phyloP scores from a whole-genome alignment of 2,113 vertebrate species.

The Sander vitreus region DNA sequence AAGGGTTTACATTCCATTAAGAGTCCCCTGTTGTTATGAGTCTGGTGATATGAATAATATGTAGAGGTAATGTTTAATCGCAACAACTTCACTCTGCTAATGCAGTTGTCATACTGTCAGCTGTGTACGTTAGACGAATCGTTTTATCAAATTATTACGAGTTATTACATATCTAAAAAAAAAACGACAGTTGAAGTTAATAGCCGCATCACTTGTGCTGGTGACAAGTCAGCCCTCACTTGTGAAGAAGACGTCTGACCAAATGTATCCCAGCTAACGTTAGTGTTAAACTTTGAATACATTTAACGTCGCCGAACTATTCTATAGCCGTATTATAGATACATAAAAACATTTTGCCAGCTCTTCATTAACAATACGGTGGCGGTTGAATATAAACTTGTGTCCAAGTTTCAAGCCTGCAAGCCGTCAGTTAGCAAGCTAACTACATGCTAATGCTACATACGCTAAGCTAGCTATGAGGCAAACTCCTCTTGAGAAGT shows the following conservation, averaged over 20 bases:
- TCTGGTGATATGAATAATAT: background rate
- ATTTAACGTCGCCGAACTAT: background rate
- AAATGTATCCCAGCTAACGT: background rate
- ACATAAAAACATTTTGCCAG: background rate
- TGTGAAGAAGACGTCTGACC: conserved; percentile 13
- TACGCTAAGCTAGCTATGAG: conserved; percentile 69
- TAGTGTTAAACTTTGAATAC: conserved; percentile 6
- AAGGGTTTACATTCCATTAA: background rate
- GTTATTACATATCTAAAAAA: background rate
- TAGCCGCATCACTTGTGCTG: conserved; percentile 40
- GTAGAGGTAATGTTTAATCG: background rate
- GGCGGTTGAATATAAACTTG: conserved; percentile 51
- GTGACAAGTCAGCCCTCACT: conserved; percentile 18
- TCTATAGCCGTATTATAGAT: fast-evolving
- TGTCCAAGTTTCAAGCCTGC: conserved; percentile 63
- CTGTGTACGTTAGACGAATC: background rate
- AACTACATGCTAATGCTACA: conserved; percentile 71
- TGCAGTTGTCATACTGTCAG: background rate
- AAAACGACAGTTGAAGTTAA: background rate
- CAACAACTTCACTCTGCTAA: background rate
- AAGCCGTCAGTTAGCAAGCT: conserved; percentile 70
- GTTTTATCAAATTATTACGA: background rate
- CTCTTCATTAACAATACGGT: background rate
- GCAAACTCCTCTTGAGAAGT: conserved; percentile 65
- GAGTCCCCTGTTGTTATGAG: background rate